Base-by-base conservation (phyloP, 2,888 invertebrate genomes). In the Antitype chi region DNA sequence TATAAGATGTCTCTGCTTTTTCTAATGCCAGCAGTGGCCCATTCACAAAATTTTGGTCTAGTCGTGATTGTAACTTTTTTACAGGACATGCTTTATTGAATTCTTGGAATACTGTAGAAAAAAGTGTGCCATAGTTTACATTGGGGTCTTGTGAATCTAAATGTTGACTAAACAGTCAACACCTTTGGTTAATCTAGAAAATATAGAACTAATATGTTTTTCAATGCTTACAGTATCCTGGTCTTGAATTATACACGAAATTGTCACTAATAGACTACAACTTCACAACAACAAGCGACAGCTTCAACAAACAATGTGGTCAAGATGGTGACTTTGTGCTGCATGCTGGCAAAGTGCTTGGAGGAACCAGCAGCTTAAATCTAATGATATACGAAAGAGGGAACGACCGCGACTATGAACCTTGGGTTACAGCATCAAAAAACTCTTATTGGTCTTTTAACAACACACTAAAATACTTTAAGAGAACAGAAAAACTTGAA, bases 271-370 rank as follows among this genome's bases (percentile, higher is more conserved):
- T 32, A 47, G 62, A 75, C 62, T 75, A 74, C 25, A 63, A 75
- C 43, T 75, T 75, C 11, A 75, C 75, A 4, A 47, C 47, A 17
- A 55, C 53, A 20, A n/a, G 20, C 6, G 43, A 55, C 20, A 28
- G 28, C 11, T 17, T 28, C 25, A 74, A 38, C 3, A 53, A 74
- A 55, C 47, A 47, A 53, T 75, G 62, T 62, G 20, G 60, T 43
- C 25, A 73, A 72, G 73, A 53, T 17, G 52, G 43, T 13, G 25
- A 47, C 15, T 53, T 74, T 17, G 28, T 25, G 2, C 49, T 63
- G 28, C 53, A 76, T 59, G 77, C 66, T 13, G 83, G 83, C 0
- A 78, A 82, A 43, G 64, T 78, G 9, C 52, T 82, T 7, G 82
- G 82, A 53, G 82, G 82, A 7, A 32, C 83, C 7, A 74, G 62